Evolutionary conservation across 2,888 invertebrate genomes (phyloP).

Genomic region (Volucella inflata): DNA sequence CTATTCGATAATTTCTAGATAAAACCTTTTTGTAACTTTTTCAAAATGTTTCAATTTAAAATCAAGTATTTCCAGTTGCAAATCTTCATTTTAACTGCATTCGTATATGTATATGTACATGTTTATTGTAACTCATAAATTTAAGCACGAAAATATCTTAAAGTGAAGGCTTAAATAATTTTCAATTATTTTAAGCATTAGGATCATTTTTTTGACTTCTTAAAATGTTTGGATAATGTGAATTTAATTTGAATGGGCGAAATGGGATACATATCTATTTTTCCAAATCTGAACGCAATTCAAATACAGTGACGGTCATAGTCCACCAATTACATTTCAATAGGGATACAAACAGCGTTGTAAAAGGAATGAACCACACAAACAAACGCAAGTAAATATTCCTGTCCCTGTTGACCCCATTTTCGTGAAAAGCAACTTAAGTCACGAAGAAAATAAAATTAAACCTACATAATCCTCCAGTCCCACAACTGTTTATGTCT

Average conservation of each 20-base stretch:
- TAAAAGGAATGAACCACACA: slow-evolving; percentile 8
- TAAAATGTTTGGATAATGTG: background rate
- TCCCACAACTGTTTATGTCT: slow-evolving; percentile 51
- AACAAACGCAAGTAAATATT: slow-evolving; percentile 11
- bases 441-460: slow-evolving; percentile 54
- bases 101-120: too few species aligned
- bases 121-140: too few species aligned
- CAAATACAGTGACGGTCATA: slow-evolving; percentile 17
- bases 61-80: too few species aligned
- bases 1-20: too few species aligned
- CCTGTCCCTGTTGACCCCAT: background rate
- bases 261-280: background rate
- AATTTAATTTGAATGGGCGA: slow-evolving; percentile 20
- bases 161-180: too few species aligned
- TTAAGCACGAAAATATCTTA: too few species aligned
- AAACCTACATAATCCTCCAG: slow-evolving; percentile 60
- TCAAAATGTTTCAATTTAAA: too few species aligned
- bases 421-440: slow-evolving; percentile 30
- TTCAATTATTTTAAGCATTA: too few species aligned
- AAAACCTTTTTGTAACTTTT: too few species aligned
- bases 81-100: too few species aligned
- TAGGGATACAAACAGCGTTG: slow-evolving; percentile 26
- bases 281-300: background rate
- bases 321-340: slow-evolving; percentile 61
- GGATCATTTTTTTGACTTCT: too few species aligned